These are phyloP conservation scores for Stigmatopora argus DNA, from an alignment of 2,113 vertebrate species.

Conservation along the genomic window DNA sequence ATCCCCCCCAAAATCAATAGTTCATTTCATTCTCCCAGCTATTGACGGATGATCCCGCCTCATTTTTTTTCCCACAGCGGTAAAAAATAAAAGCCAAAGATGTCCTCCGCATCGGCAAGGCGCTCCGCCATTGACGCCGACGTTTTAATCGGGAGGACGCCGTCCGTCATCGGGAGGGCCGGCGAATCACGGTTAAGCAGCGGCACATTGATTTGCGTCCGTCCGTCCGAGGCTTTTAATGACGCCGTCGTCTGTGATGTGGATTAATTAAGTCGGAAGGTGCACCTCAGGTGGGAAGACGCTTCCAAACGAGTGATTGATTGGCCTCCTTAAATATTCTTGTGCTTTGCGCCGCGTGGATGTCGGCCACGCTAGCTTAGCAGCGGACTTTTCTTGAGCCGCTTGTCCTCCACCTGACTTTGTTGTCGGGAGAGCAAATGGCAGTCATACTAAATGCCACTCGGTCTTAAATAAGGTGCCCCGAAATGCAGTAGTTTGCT, in stretches of 20 bases:
- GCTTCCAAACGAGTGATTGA: conserved; percentile 2
- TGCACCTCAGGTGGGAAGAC: conserved; percentile 1
- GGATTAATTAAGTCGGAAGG: conserved; percentile 3
- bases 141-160: conserved; percentile 44
- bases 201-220: conserved; percentile 47
- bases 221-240: conserved; percentile 36
- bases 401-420: conserved; percentile 47
- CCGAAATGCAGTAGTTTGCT: not conserved
- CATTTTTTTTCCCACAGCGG: not conserved
- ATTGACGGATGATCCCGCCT: conserved; percentile 18
- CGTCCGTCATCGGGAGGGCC: conserved; percentile 29
- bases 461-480: conserved; percentile 28
- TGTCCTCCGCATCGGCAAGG: conserved; percentile 23
- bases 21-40: conserved; percentile 30
- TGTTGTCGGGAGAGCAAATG: conserved; percentile 56
- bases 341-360: not conserved
- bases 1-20: conserved; percentile 15
- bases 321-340: conserved; percentile 7
- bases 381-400: conserved; percentile 14
- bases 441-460: conserved; percentile 57
- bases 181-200: conserved; percentile 38
- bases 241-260: not conserved
- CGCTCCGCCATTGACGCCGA: conserved; percentile 2
- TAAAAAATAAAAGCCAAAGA: conserved; percentile 30
- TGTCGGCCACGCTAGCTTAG: conserved; percentile 24